Base-by-base conservation (phyloP, 2,113 vertebrate genomes). In the Antechinus flavipes region DNA sequence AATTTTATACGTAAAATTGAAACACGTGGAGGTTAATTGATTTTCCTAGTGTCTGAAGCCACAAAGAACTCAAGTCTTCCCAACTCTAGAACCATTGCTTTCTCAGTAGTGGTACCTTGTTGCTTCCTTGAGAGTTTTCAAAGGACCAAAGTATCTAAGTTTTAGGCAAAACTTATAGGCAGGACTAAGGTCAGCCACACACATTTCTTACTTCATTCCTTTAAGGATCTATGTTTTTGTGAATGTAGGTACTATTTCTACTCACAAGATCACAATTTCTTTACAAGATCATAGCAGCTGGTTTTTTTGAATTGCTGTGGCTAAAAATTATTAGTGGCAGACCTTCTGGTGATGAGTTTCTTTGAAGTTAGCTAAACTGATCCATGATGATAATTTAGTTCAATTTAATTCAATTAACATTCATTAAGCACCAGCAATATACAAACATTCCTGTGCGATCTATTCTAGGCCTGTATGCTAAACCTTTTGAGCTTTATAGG, bases 311-410 rank as follows among this genome's bases (percentile, higher is more conserved):
- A 19, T 42, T 84, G 68, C 68, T 84, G 19, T 84, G 68, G 35
- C 68, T 84, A 42, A n/a, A 84, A 84, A 12, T 84, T 84, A 84
- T 84, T 84, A 84, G 68, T 84, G 68, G 19, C 68, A 0, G 19
- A 42, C 68, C n/a, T 84, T 42, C 68, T 84, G 68, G 68, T 84
- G 61, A n/a, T 84, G n/a, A 84, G 68, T n/a, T n/a, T 84, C 19
- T 84, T 84, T 84, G 68, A 84, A 84, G 42, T 84, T 84, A 84
- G 68, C 68, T 84, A 84, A n/a, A n/a, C 68, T 84, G n/a, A n/a
- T 84, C 6, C 68, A 22, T 84, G n/a, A 84, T 84, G 68, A 22
- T 84, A 84, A 84, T 84, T 42, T n/a, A 84, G 68, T 42, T 84
- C 68, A 42, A 84, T 84, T 84, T 84, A 84, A 84, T 84, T 84